phyloP scores from a whole-genome alignment of 2,888 invertebrate species.

The Chouioia cunea region DNA sequence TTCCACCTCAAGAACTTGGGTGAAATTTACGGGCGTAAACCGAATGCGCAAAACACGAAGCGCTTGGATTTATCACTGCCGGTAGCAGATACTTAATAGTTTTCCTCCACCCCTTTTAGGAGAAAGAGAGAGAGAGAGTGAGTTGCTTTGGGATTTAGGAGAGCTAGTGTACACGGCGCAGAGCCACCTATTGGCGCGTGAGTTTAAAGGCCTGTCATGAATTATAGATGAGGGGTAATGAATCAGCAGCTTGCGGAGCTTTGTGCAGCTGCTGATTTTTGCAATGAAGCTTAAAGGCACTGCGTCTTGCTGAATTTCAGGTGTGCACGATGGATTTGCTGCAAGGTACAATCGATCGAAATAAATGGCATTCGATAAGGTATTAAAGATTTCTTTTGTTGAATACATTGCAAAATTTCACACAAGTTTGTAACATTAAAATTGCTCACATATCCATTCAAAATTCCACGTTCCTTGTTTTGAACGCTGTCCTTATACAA shows the following conservation, averaged over 20 bases:
- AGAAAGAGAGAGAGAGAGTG: neutral
- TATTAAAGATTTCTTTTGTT: too few species aligned
- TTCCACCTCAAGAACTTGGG: neutral
- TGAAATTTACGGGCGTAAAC: conserved; percentile 61
- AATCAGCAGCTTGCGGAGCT: conserved; percentile 45
- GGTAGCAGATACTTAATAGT: conserved; percentile 53
- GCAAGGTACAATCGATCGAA: too few species aligned
- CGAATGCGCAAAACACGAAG: conserved; percentile 63
- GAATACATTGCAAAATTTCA: too few species aligned
- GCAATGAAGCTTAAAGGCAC: conserved; percentile 28
- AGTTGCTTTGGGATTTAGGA: conserved; percentile 23
- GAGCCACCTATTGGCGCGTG: conserved; percentile 19
- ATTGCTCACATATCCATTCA: too few species aligned
- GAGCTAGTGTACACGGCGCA: too few species aligned
- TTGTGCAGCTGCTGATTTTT: conserved; percentile 45
- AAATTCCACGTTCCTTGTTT: too few species aligned
- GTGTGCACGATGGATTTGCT: too few species aligned
- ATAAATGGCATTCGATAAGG: too few species aligned
- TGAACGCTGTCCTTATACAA: too few species aligned
- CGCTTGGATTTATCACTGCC: conserved; percentile 61
- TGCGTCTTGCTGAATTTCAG: too few species aligned
- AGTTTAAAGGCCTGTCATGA: conserved; percentile 44
- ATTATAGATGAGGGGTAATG: conserved; percentile 45
- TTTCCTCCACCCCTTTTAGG: conserved; percentile 16
- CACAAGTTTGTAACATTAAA: too few species aligned